Conservation (phyloP, 2,888 invertebrate species). For the Metellina segmentata region DNA sequence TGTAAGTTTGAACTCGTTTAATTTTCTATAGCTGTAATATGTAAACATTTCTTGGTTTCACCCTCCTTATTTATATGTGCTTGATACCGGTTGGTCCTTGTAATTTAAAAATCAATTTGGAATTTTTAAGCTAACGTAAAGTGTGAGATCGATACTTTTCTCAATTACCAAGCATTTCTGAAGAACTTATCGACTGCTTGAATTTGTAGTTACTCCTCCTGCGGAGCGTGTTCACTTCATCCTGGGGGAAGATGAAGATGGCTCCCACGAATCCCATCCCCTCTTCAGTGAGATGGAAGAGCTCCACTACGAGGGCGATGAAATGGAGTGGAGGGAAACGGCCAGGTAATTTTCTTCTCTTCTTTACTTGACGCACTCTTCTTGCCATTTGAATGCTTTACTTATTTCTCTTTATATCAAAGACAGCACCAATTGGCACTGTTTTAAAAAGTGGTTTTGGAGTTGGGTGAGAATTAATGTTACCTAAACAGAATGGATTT, state of each 20-base stretch:
- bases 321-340: slow-evolving; percentile 86
- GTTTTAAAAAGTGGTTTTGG: background rate
- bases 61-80: no score
- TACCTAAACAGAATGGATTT: background rate
- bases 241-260: slow-evolving; percentile 95
- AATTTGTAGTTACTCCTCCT: slow-evolving; percentile 85
- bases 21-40: no score
- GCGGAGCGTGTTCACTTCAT: slow-evolving; percentile 98
- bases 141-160: no score
- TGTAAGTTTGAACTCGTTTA: no score
- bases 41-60: no score
- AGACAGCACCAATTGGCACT: no score
- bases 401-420: background rate
- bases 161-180: no score
- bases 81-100: no score
- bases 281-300: slow-evolving; percentile 99
- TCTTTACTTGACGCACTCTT: background rate
- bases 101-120: no score
- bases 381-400: background rate
- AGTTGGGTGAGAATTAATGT: no score
- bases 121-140: no score
- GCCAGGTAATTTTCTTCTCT: slow-evolving; percentile 80
- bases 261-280: slow-evolving; percentile 90
- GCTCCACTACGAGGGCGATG: slow-evolving; percentile 89
- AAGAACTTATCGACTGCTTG: slow-evolving; percentile 14